phyloP scores from a whole-genome alignment of 2,888 invertebrate genomes.

The Criorhina ranunculi region DNA sequence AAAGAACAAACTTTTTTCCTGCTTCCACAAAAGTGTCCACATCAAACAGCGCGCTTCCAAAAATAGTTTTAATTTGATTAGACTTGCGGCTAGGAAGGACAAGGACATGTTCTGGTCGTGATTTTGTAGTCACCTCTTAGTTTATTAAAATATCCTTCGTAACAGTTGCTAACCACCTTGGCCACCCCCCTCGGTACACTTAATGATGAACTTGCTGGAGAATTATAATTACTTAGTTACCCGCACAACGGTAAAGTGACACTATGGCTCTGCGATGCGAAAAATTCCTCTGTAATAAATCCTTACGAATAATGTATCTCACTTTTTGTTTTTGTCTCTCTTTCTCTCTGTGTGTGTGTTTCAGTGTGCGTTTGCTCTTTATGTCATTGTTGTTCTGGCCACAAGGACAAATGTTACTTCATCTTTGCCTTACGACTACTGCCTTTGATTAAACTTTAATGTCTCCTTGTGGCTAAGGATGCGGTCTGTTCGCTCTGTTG shows the following conservation, averaged over 20 bases:
- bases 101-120: no score
- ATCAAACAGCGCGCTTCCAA: no score
- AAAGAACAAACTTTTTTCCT: no score
- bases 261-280: constrained; percentile 39
- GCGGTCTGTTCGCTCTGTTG: constrained; percentile 22
- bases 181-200: constrained; percentile 33
- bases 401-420: constrained; percentile 65
- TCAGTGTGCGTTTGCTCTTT: constrained; percentile 1
- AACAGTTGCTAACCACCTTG: constrained; percentile 5
- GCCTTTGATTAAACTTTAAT: constrained; percentile 73
- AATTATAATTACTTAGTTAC: constrained; percentile 53
- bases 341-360: background rate
- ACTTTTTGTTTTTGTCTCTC: background rate
- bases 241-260: constrained; percentile 46
- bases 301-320: constrained; percentile 37
- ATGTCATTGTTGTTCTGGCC: constrained; percentile 35
- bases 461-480: constrained; percentile 57
- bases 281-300: constrained; percentile 60
- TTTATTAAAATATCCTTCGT: background rate
- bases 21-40: no score
- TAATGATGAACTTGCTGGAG: constrained; percentile 42
- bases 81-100: no score
- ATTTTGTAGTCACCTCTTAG: no score
- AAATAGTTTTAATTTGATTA: no score
- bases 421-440: constrained; percentile 38